phyloP scores from a whole-genome alignment of 2,888 invertebrate genomes.

The Invenusta paracnida region DNA sequence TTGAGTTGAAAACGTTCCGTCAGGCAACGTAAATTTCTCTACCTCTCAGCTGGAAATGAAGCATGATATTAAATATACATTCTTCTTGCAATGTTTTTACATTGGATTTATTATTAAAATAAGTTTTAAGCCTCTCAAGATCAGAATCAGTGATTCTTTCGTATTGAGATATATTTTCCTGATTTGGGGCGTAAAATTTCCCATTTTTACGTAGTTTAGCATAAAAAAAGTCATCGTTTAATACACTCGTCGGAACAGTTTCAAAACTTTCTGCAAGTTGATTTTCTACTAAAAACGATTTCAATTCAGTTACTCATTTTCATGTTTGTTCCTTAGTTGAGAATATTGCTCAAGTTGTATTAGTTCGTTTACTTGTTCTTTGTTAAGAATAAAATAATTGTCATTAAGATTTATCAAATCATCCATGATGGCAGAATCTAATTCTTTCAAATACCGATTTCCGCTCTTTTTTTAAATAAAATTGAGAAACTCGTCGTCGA shows the following conservation, averaged over 20 bases:
- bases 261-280: constrained; percentile 7
- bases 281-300: neutral
- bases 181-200: constrained; percentile 5
- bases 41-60: constrained; percentile 5
- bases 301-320: constrained; percentile 29
- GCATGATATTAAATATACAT: constrained; percentile 25
- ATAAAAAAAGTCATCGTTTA: constrained; percentile 18
- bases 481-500: constrained; percentile 17
- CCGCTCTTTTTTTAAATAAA: neutral
- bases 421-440: neutral
- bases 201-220: constrained; percentile 21
- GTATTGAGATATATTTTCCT: constrained; percentile 15
- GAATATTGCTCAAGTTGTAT: constrained; percentile 20
- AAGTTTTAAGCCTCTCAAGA: neutral
- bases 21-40: constrained; percentile 4
- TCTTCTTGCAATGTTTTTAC: constrained; percentile 8
- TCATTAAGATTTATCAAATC: constrained; percentile 6
- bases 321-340: constrained; percentile 3
- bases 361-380: constrained; percentile 28
- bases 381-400: neutral
- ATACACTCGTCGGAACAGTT: constrained; percentile 7
- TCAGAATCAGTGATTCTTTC: neutral
- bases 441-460: constrained; percentile 31
- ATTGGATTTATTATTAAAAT: constrained; percentile 14
- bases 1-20: neutral